A percentile compares a stretch with the other conserved stretches of the same genome.
Evolutionary conservation across 2,888 invertebrate genomes (phyloP).

Genomic region (Caenorhabditis plicata): DNA sequence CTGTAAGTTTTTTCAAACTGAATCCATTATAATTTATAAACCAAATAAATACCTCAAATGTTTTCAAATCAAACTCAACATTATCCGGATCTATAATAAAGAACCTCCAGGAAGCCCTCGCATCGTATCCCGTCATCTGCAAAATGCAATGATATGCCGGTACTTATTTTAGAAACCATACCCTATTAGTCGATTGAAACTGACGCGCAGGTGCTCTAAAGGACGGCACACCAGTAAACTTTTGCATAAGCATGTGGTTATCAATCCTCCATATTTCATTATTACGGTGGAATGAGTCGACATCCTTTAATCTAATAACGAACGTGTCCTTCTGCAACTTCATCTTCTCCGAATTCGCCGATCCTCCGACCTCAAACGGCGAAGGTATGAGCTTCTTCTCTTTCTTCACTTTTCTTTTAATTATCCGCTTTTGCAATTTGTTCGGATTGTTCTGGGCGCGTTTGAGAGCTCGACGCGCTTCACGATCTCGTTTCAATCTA

Average conservation of each 20-base stretch:
- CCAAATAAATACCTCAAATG: constrained; percentile 4
- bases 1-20: background rate
- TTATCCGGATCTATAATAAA: constrained; percentile 16
- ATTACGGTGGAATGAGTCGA: constrained; percentile 22
- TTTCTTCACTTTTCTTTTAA: too few relatives aligned
- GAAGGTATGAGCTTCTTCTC: too few relatives aligned
- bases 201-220: constrained; percentile 18
- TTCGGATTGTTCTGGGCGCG: too few relatives aligned
- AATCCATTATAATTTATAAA: background rate
- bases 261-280: constrained; percentile 37
- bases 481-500: too few relatives aligned
- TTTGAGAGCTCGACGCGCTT: too few relatives aligned
- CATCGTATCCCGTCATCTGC: constrained; percentile 26
- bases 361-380: too few relatives aligned
- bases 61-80: constrained; percentile 14
- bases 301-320: constrained; percentile 25
- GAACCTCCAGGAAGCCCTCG: constrained; percentile 22
- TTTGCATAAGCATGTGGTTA: constrained; percentile 32
- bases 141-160: too few relatives aligned
- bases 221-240: constrained; percentile 27
- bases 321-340: constrained; percentile 34
- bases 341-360: too few relatives aligned
- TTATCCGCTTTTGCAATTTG: too few relatives aligned
- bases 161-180: too few relatives aligned
- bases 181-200: constrained; percentile 23